Conservation (phyloP, 2,113 vertebrate species). For the Odocoileus virginianus region DNA sequence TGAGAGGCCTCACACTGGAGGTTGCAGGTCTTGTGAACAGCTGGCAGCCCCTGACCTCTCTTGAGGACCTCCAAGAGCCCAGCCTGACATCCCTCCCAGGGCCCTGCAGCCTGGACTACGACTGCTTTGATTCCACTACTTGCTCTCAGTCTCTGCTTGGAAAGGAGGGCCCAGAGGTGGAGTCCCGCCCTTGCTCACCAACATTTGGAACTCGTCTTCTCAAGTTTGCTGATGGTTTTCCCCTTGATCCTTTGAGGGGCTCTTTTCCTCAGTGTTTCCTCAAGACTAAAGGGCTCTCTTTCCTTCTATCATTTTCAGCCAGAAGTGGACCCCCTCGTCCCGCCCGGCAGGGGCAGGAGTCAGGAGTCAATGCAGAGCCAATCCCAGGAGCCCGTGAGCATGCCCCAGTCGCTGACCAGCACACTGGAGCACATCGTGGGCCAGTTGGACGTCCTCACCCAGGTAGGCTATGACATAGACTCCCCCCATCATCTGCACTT, state of each 20-base stretch:
- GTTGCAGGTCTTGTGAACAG: background rate
- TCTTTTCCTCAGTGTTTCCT: constrained; percentile 3
- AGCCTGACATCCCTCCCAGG: no score
- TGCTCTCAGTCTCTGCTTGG: background rate
- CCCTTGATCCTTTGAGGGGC: background rate
- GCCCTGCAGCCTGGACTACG: background rate
- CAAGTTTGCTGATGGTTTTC: background rate
- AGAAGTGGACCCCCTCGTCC: constrained; percentile 69
- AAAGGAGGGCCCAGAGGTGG: background rate
- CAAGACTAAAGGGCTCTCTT: background rate
- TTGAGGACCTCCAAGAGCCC: background rate
- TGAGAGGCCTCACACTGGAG: background rate
- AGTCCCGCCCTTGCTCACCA: fast-evolving
- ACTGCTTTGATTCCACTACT: background rate
- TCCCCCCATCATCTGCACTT: fast-evolving
- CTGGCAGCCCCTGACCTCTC: background rate
- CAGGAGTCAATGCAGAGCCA: constrained; percentile 70
- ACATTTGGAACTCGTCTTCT: background rate
- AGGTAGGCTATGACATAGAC: constrained; percentile 80
- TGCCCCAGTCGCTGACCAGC: constrained; percentile 80
- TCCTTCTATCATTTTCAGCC: constrained; percentile 66
- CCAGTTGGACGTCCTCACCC: constrained; percentile 94
- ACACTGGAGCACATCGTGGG: constrained; percentile 94
- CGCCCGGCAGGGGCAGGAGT: constrained; percentile 72
- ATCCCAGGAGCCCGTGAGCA: constrained; percentile 64